Evolutionary conservation across 2,888 invertebrate genomes (phyloP).

Genomic region (Zygogramma bicolorata): DNA sequence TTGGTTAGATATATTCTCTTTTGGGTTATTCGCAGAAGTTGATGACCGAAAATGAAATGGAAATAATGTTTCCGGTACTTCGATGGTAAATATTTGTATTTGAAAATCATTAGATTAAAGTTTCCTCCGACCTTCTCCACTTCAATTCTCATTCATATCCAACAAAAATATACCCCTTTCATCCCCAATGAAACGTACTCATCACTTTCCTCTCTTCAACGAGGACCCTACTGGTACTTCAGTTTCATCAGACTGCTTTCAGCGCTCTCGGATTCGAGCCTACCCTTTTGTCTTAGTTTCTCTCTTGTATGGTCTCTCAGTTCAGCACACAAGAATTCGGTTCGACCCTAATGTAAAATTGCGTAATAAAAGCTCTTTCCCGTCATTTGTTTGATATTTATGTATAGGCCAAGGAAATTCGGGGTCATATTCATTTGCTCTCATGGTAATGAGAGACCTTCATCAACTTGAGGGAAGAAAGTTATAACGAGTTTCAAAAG

Average conservation of each 20-base stretch:
- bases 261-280: neutral
- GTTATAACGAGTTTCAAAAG: too few relatives aligned
- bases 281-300: slow-evolving; percentile 16
- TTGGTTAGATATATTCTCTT: neutral
- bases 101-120: neutral
- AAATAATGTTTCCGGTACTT: neutral
- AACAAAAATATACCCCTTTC: neutral
- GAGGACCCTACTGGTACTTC: neutral
- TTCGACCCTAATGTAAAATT: slow-evolving; percentile 22
- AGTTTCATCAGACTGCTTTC: neutral
- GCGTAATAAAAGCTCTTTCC: slow-evolving; percentile 29
- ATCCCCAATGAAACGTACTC: neutral
- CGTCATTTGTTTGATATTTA: neutral
- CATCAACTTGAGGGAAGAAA: neutral
- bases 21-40: neutral
- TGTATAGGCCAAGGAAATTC: neutral
- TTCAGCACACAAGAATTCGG: slow-evolving; percentile 33
- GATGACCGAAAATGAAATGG: neutral
- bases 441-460: neutral
- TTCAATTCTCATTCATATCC: neutral
- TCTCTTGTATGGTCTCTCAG: slow-evolving; percentile 15
- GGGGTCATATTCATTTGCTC: neutral
- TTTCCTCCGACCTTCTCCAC: neutral
- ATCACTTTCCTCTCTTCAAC: neutral
- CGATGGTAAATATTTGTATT: neutral